Evolutionary conservation across 1,140 invertebrate genomes (phyloP).

Genomic region (Lasioglossum albipes): DNA sequence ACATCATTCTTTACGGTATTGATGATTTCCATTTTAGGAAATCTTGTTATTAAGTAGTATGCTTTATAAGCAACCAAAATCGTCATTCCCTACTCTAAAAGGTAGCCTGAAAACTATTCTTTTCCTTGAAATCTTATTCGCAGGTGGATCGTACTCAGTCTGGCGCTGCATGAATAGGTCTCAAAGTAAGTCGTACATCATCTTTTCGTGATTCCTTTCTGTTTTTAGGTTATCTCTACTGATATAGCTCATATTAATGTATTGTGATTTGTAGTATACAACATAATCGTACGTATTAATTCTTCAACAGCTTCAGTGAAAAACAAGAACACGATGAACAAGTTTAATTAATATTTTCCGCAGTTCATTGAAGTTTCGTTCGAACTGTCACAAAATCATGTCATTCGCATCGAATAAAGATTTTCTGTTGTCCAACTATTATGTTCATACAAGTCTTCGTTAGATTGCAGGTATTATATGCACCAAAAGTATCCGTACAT

Average conservation of each 20-base stretch:
- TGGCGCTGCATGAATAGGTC: slow-evolving; percentile 73
- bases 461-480: slow-evolving; percentile 74
- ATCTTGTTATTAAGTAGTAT: slow-evolving; percentile 71
- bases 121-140: slow-evolving; percentile 32
- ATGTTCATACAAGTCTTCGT: not conserved
- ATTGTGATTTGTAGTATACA: not conserved
- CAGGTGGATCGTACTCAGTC: slow-evolving; percentile 56
- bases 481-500: slow-evolving; percentile 64
- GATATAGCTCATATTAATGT: not conserved
- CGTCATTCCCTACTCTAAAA: not conserved
- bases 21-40: slow-evolving; percentile 79
- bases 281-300: not conserved
- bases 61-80: slow-evolving; percentile 69
- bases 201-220: not conserved
- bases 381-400: not conserved
- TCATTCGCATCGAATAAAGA: not conserved
- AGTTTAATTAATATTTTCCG: not conserved
- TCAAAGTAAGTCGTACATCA: slow-evolving; percentile 66
- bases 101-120: slow-evolving; percentile 40
- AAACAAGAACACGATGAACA: slow-evolving; percentile 3
- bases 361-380: not conserved
- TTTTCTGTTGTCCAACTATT: not conserved
- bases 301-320: not conserved
- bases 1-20: slow-evolving; percentile 58
- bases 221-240: slow-evolving; percentile 43